These are phyloP conservation scores for Aphis craccivora DNA, from an alignment of 1,140 invertebrate genomes.

Conservation along the genomic window DNA sequence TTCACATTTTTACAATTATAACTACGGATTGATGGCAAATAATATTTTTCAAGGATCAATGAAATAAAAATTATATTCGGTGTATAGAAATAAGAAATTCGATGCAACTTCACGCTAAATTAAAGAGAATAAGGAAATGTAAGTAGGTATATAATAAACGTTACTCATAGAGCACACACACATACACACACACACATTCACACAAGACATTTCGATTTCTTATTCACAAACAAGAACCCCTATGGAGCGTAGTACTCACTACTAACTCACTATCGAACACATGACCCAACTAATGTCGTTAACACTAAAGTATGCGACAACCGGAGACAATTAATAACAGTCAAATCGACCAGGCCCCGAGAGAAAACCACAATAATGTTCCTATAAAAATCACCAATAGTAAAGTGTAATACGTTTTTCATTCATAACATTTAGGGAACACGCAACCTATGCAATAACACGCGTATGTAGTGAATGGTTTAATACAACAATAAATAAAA, in stretches of 20 bases:
- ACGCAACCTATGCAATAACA: neutral
- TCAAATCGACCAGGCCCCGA: neutral
- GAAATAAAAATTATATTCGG: too few species aligned
- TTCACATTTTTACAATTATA: too few species aligned
- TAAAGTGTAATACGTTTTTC: too few species aligned
- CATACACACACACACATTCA: neutral
- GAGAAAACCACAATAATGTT: too few species aligned
- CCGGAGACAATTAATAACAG: neutral
- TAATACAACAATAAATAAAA: neutral
- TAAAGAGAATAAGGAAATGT: neutral
- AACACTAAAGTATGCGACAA: too few species aligned
- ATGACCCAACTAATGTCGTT: neutral
- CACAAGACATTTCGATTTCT: neutral
- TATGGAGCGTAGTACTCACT: too few species aligned
- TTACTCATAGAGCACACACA: too few species aligned
- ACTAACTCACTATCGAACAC: too few species aligned
- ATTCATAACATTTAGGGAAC: neutral
- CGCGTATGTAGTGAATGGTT: neutral
- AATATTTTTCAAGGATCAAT: too few species aligned
- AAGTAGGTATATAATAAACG: too few species aligned
- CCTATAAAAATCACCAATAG: too few species aligned
- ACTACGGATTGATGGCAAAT: too few species aligned
- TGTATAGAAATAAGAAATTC: neutral
- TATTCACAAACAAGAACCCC: neutral
- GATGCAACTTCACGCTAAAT: neutral